Conservation (phyloP, 2,888 invertebrate genomes). For the Stenodera caucasica region DNA sequence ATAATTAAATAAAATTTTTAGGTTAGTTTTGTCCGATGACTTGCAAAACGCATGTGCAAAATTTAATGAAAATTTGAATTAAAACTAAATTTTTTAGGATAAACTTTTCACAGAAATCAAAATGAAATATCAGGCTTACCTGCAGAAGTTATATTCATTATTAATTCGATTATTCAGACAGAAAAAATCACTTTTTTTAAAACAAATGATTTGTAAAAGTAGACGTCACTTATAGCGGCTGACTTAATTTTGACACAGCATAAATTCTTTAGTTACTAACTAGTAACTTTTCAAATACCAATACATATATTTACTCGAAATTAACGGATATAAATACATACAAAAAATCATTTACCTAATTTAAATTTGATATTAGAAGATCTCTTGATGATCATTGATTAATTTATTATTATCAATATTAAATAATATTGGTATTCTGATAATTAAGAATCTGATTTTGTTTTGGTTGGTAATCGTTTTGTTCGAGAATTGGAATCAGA, state of each 20-base stretch:
- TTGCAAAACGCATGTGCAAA: slow-evolving; percentile 45
- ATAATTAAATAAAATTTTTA: slow-evolving; percentile 17
- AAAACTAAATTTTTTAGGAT: slow-evolving; percentile 10
- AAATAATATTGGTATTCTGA: too few species aligned
- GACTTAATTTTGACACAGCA: neutral
- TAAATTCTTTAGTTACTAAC: neutral
- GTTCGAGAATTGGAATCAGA: neutral
- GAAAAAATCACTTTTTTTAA: neutral
- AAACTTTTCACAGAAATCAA: slow-evolving; percentile 13
- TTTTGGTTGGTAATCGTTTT: too few species aligned
- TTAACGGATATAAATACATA: too few species aligned
- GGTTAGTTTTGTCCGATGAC: slow-evolving; percentile 38
- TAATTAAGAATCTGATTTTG: too few species aligned
- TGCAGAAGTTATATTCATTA: slow-evolving; percentile 63
- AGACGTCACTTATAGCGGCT: neutral
- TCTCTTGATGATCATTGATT: too few species aligned
- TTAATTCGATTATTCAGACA: slow-evolving; percentile 27
- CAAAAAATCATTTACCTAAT: too few species aligned
- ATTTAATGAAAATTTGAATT: slow-evolving; percentile 30
- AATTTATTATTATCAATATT: too few species aligned
- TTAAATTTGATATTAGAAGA: too few species aligned
- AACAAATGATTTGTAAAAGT: slow-evolving; percentile 2
- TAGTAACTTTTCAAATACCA: neutral
- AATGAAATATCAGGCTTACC: slow-evolving; percentile 38
- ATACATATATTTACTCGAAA: neutral